A percentile compares a stretch with the other conserved stretches of the same genome.
phyloP scores from a whole-genome alignment of 2,797 vertebrate species.

The Cuculus canorus region DNA sequence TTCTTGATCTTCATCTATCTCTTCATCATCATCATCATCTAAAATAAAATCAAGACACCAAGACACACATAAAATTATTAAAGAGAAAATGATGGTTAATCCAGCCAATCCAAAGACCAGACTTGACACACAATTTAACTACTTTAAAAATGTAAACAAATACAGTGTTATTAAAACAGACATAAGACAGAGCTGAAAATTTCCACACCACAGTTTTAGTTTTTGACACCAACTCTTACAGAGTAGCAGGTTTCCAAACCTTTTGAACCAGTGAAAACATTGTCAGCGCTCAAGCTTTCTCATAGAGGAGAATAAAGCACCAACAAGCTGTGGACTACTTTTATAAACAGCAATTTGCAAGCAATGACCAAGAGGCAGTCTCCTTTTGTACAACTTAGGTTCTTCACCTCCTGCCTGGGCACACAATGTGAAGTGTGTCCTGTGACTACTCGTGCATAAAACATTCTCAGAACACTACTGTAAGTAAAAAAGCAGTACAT shows the following conservation, averaged over 20 bases:
- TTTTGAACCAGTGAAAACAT: background rate
- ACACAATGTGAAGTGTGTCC: background rate
- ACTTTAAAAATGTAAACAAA: background rate
- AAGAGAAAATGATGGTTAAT: background rate
- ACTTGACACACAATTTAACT: background rate
- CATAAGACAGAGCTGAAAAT: background rate
- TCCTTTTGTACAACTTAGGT: background rate
- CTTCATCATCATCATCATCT: constrained; percentile 85
- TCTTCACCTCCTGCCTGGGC: background rate
- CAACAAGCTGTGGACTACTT: background rate
- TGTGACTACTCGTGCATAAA: background rate
- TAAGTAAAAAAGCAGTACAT: background rate
- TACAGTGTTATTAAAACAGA: background rate
- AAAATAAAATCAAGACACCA: background rate
- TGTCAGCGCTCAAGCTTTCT: background rate
- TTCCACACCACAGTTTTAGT: background rate
- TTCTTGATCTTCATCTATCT: constrained; percentile 87
- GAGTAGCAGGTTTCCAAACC: background rate
- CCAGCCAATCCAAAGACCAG: background rate
- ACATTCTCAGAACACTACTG: background rate
- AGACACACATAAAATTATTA: background rate
- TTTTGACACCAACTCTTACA: background rate
- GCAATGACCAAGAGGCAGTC: background rate
- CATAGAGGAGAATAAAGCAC: background rate
- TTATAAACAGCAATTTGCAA: background rate